Evolutionary conservation across 2,888 invertebrate genomes (phyloP).

Genomic region (Petrolisthes manimaculis): DNA sequence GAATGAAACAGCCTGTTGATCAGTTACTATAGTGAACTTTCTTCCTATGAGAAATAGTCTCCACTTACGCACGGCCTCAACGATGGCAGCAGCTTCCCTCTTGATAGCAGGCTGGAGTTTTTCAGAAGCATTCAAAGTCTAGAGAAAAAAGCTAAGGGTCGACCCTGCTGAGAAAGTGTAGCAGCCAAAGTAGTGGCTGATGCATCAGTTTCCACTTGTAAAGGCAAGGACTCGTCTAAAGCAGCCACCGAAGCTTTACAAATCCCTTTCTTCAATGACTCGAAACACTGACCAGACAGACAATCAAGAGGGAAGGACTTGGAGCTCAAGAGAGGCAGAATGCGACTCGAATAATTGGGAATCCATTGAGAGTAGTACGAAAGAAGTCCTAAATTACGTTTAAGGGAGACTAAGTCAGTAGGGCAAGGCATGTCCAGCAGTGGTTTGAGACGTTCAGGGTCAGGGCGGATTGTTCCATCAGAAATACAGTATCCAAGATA

Average conservation of each 20-base stretch:
- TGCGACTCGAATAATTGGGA: constrained; percentile 1
- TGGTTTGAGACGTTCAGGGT: too few species aligned
- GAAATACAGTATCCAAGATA: too few species aligned
- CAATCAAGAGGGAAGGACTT: neutral
- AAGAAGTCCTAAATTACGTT: neutral
- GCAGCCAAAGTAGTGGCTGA: constrained; percentile 1
- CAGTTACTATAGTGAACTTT: neutral
- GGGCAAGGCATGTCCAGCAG: too few species aligned
- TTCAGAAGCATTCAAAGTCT: neutral
- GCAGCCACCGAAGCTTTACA: constrained; percentile 10
- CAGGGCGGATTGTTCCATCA: too few species aligned
- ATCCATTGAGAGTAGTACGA: constrained; percentile 17
- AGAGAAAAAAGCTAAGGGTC: neutral
- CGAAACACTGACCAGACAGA: neutral
- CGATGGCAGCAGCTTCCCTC: neutral
- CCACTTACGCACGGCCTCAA: neutral
- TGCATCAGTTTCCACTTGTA: constrained; percentile 3
- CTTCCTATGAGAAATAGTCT: constrained; percentile 1
- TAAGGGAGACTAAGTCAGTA: neutral
- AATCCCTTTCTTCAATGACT: neutral
- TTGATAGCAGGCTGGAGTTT: neutral
- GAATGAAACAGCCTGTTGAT: neutral
- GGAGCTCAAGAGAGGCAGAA: neutral
- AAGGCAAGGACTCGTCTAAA: neutral
- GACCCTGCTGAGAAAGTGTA: constrained; percentile 3